Base-by-base conservation (phyloP, 2,888 invertebrate genomes). In the Blastobasis lacticolella region DNA sequence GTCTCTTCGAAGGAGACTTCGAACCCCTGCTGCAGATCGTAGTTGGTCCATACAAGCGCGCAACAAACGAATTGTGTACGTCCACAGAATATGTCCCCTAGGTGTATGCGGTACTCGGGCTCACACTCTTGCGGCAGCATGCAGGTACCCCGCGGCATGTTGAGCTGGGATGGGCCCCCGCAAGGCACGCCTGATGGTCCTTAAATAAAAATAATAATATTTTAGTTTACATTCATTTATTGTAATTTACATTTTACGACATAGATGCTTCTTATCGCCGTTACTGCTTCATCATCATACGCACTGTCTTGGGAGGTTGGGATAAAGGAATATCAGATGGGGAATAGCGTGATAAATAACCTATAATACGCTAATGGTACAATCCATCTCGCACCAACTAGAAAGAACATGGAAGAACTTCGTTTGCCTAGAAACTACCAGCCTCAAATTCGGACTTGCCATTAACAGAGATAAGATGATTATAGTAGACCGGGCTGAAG, bases 181-280 rank as follows among this genome's bases (percentile, higher is more conserved):
- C 86, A 86, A 0, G 78, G 69, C 4, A 81, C 73, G 2, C 85
- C 87, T 86, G 84, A 86, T 1, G 87, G 87, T 42, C 85, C 87
- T 86, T 49, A 7, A 56, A 58, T 59, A 51, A 1, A 23, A 23
- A 23, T 23, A 3, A 23, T 23, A 23, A 23, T 23, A 23, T 23
- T 23, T 1, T 23, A 23, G 3, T 23, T 23, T 23, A 23, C 23
- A 23, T 23, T 23, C 1, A 23, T 23, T 23, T n/a, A n/a, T n/a
- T n/a, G n/a, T n/a, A n/a, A n/a, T n/a, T n/a, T n/a, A n/a, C n/a
- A n/a, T n/a, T n/a, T n/a, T n/a, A n/a, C n/a, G n/a, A n/a, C n/a
- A n/a, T n/a, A n/a, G n/a, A n/a, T n/a, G n/a, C n/a, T n/a, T 23
- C 23, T 23, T 23, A 23, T 23, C 1, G 23, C 23, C 23, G 3